A percentile compares a stretch with the other conserved stretches of the same genome.
phyloP scores from a whole-genome alignment of 92 coral and sea anemone genomes.

The Phymanthus crucifer region DNA sequence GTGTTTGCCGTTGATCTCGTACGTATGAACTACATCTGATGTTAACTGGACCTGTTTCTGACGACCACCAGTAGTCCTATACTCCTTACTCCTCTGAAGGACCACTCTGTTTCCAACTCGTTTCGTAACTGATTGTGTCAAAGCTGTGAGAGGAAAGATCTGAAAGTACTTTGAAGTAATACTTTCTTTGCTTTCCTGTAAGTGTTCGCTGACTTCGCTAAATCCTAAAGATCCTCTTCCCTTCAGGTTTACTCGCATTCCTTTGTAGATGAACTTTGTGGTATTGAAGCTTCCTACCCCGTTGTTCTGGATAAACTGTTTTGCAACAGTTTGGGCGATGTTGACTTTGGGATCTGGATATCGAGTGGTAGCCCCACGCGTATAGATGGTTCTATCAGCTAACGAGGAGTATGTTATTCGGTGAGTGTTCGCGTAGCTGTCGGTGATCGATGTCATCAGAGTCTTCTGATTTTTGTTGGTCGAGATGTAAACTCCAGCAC shows the following conservation, averaged over 20 bases:
- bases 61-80: constrained; percentile 17
- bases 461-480: constrained; percentile 32
- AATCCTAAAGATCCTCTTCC: constrained; percentile 33
- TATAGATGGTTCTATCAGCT: constrained; percentile 29
- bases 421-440: constrained; percentile 33
- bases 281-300: constrained; percentile 33
- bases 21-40: constrained; percentile 24
- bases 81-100: constrained; percentile 28
- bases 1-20: constrained; percentile 35
- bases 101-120: constrained; percentile 19
- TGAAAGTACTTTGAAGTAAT: constrained; percentile 6
- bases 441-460: constrained; percentile 29
- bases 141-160: constrained; percentile 23
- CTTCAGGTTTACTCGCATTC: constrained; percentile 24
- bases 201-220: constrained; percentile 24
- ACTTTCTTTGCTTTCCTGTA: constrained; percentile 28
- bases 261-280: constrained; percentile 27
- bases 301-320: constrained; percentile 24
- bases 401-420: constrained; percentile 20
- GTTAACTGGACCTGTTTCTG: constrained; percentile 22
- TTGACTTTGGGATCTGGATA: constrained; percentile 40
- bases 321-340: constrained; percentile 32
- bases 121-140: constrained; percentile 23
- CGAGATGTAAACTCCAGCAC: constrained; percentile 25
- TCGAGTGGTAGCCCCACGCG: constrained; percentile 14